Conservation (phyloP, 2,888 invertebrate genomes). For the Heliconius ismenius region DNA sequence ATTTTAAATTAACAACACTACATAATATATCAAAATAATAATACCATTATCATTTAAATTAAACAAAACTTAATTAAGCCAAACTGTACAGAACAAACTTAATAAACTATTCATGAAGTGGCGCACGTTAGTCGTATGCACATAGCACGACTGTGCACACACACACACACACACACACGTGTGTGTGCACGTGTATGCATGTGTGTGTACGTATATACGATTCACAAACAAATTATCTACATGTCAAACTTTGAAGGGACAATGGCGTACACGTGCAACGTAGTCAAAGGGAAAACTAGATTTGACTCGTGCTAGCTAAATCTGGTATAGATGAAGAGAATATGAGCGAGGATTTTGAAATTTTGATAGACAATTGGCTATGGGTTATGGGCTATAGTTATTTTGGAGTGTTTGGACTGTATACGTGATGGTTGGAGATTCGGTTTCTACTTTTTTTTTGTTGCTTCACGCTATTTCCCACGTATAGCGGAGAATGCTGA, state of each 20-base stretch:
- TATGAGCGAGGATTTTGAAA: not conserved
- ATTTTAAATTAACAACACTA: not conserved
- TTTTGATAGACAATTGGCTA: too few relatives aligned
- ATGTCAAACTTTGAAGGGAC: conserved; percentile 23
- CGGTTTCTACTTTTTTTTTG: not conserved
- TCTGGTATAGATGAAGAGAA: not conserved
- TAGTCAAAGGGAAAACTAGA: not conserved
- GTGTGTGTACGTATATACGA: not conserved
- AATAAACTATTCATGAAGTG: conserved; percentile 22
- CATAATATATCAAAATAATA: not conserved
- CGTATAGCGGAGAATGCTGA: not conserved
- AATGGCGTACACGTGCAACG: conserved; percentile 22
- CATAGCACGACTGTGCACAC: not conserved
- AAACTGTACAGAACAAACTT: conserved; percentile 20
- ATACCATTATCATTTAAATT: not conserved
- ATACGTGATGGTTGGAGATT: too few relatives aligned
- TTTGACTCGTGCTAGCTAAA: not conserved
- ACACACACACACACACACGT: not conserved
- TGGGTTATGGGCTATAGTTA: too few relatives aligned
- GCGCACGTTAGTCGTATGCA: conserved; percentile 13
- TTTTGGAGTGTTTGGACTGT: too few relatives aligned
- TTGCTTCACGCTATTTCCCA: not conserved
- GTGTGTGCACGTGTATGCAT: not conserved
- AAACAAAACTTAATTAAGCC: conserved; percentile 18
- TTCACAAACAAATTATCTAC: conserved; percentile 23